Evolutionary conservation across 2,888 invertebrate genomes (phyloP).

Genomic region (Coleophora deauratella): DNA sequence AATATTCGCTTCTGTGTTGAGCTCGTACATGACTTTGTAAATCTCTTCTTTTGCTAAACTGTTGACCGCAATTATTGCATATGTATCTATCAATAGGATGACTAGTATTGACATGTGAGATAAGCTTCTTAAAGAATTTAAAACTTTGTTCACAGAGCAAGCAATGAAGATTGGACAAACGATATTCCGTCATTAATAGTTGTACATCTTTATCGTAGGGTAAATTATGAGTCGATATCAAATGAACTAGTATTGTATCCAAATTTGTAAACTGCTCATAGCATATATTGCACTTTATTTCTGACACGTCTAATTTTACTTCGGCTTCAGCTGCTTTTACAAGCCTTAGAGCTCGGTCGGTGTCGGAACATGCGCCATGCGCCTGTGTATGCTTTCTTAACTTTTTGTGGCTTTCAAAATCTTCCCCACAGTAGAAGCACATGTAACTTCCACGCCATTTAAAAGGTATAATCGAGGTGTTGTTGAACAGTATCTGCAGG

Average conservation of each 20-base stretch:
- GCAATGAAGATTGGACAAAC: slow-evolving; percentile 45
- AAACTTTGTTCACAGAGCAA: slow-evolving; percentile 37
- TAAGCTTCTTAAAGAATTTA: slow-evolving; percentile 34
- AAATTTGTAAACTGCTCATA: slow-evolving; percentile 23
- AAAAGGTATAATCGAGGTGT: slow-evolving; percentile 55
- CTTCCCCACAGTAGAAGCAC: slow-evolving; percentile 55
- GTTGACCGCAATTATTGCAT: slow-evolving; percentile 38
- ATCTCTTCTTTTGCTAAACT: slow-evolving; percentile 44
- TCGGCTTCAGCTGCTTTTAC: slow-evolving; percentile 43
- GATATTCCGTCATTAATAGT: slow-evolving; percentile 32
- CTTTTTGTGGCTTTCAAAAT: slow-evolving; percentile 26
- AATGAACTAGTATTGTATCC: slow-evolving; percentile 33
- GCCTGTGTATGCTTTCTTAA: slow-evolving; percentile 40
- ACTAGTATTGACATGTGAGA: slow-evolving; percentile 40
- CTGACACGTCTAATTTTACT: slow-evolving; percentile 54
- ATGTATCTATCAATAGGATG: slow-evolving; percentile 36
- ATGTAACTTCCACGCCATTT: slow-evolving; percentile 55
- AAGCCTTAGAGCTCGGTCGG: slow-evolving; percentile 37
- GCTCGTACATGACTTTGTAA: slow-evolving; percentile 36
- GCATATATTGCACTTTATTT: slow-evolving; percentile 43
- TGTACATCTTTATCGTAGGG: slow-evolving; percentile 34
- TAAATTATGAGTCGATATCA: slow-evolving; percentile 37
- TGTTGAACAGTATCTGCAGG: slow-evolving; percentile 53
- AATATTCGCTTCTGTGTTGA: slow-evolving; percentile 36
- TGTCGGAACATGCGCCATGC: slow-evolving; percentile 39